Conservation (phyloP, 1,140 invertebrate species). For the Drosophila serrata region DNA sequence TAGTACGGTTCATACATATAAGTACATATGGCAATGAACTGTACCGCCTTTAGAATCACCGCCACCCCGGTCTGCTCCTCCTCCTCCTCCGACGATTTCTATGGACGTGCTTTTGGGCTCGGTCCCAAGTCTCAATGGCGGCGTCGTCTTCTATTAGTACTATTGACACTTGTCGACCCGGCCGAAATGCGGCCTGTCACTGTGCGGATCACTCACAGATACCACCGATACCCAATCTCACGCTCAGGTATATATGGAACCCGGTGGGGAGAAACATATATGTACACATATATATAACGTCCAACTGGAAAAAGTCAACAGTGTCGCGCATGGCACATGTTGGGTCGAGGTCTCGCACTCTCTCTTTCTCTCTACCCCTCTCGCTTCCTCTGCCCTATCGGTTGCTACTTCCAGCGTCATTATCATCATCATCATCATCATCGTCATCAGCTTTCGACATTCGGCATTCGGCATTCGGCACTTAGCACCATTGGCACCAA, state of each 20-base stretch:
- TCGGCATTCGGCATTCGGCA: slow-evolving; percentile 71
- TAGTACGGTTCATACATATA: neutral
- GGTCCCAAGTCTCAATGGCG: slow-evolving; percentile 47
- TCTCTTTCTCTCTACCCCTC: neutral
- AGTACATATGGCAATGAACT: slow-evolving; percentile 75
- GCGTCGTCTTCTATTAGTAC: slow-evolving; percentile 72
- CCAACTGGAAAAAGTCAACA: slow-evolving; percentile 77
- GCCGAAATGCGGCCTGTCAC: slow-evolving; percentile 75
- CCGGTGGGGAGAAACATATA: slow-evolving; percentile 15
- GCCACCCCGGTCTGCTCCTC: too few species aligned
- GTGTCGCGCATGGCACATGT: slow-evolving; percentile 73
- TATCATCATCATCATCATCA: slow-evolving; percentile 20
- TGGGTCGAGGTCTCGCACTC: slow-evolving; percentile 35
- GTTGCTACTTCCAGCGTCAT: slow-evolving; percentile 23
- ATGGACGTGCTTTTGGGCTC: slow-evolving; percentile 39
- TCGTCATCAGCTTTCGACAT: slow-evolving; percentile 59
- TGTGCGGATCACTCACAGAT: slow-evolving; percentile 68
- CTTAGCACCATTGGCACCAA: slow-evolving; percentile 82
- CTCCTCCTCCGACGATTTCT: slow-evolving; percentile 5
- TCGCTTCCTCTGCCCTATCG: slow-evolving; percentile 12
- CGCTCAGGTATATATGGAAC: slow-evolving; percentile 30
- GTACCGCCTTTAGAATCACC: slow-evolving; percentile 66
- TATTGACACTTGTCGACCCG: slow-evolving; percentile 82
- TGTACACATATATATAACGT: slow-evolving; percentile 34
- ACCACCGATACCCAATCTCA: slow-evolving; percentile 34